These are phyloP conservation scores for Malacoraja senta DNA, from an alignment of 2,797 vertebrate genomes.

Conservation along the genomic window DNA sequence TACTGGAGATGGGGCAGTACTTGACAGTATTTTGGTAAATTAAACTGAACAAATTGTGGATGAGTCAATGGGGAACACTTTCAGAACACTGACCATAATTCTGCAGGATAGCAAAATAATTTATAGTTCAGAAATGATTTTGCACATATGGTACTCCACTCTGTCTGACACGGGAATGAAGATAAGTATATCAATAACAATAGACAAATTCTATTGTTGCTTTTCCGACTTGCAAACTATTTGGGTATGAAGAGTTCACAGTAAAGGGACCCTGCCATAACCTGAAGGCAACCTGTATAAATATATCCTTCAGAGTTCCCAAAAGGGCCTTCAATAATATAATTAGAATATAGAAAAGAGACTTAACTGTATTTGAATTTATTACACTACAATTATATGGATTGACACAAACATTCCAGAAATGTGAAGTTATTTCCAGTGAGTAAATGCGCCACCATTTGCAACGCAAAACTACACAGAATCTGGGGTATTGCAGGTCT, in stretches of 20 bases:
- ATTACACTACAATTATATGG: not conserved
- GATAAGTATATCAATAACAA: not conserved
- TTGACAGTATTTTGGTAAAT: no score
- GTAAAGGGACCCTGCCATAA: no score
- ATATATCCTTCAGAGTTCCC: not conserved
- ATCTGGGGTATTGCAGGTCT: not conserved
- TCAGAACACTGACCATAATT: no score
- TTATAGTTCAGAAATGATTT: not conserved
- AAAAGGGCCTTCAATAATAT: not conserved
- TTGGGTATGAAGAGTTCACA: no score
- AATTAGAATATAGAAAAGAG: not conserved
- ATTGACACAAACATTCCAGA: not conserved
- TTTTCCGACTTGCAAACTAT: not conserved
- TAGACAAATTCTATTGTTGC: not conserved
- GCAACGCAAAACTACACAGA: not conserved
- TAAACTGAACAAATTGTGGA: no score
- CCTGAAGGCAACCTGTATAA: not conserved
- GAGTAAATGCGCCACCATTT: not conserved
- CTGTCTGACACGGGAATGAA: not conserved
- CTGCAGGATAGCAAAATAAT: not conserved
- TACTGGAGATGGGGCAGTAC: no score
- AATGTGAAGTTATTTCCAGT: not conserved
- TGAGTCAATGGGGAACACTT: no score
- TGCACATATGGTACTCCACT: not conserved
- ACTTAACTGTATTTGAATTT: not conserved